Conservation (phyloP, 2,113 vertebrate species). For the Lutjanus erythropterus region DNA sequence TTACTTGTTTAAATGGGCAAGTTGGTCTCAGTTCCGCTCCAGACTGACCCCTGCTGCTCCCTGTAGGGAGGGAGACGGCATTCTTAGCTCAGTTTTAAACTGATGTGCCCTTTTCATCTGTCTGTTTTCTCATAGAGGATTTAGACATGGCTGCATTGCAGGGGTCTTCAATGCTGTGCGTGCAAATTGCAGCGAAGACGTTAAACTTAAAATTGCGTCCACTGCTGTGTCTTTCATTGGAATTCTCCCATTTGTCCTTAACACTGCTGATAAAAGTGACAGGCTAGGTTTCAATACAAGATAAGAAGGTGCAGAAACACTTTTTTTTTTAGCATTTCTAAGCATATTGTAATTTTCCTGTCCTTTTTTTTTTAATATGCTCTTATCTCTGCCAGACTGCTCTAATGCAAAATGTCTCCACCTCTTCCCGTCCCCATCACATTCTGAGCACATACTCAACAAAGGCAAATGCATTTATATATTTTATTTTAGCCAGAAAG, state of each 20-base stretch:
- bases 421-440: conserved; percentile 22
- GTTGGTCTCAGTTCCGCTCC: conserved; percentile 51
- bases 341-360: conserved; percentile 29
- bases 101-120: conserved; percentile 65
- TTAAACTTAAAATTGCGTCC: not conserved
- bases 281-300: conserved; percentile 27
- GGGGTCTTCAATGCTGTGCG: not conserved
- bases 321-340: not conserved
- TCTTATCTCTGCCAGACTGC: conserved; percentile 48
- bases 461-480: conserved; percentile 15
- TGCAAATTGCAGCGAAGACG: not conserved
- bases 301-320: conserved; percentile 13
- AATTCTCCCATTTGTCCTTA: conserved; percentile 16
- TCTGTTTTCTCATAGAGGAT: conserved; percentile 10
- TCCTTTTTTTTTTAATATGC: conserved; percentile 36
- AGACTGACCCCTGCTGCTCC: conserved; percentile 72
- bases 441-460: conserved; percentile 8
- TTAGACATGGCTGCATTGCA: conserved; percentile 23
- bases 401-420: conserved; percentile 45
- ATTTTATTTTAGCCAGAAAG: conserved; percentile 3
- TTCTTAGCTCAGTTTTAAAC: conserved; percentile 63
- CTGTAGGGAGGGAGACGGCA: conserved; percentile 55
- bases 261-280: conserved; percentile 7
- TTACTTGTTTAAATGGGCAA: conserved; percentile 60
- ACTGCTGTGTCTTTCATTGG: conserved; percentile 2